Evolutionary conservation across 2,888 invertebrate genomes (phyloP).

Genomic region (Lithodes maja): DNA sequence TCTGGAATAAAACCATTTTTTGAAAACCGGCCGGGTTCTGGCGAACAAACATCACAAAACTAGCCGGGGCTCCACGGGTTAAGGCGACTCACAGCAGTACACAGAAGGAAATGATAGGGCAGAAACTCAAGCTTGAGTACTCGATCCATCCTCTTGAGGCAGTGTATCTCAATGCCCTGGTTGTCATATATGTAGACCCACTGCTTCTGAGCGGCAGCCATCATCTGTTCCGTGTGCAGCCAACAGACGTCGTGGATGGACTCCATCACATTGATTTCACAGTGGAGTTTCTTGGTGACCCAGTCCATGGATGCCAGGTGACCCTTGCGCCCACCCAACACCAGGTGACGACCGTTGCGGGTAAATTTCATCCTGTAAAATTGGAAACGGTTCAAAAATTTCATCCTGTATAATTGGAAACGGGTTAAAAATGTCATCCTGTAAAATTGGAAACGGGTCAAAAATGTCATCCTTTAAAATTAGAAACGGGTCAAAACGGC

Average conservation of each 20-base stretch:
- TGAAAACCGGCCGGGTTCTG: no score
- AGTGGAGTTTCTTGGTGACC: slow-evolving; percentile 94
- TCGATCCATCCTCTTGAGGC: slow-evolving; percentile 88
- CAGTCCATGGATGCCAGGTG: slow-evolving; percentile 84
- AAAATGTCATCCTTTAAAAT: no score
- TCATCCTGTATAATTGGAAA: neutral
- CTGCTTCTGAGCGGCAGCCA: slow-evolving; percentile 96
- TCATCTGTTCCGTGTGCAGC: slow-evolving; percentile 97
- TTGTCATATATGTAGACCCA: slow-evolving; percentile 98
- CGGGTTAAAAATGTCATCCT: no score
- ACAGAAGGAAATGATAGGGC: slow-evolving; percentile 96
- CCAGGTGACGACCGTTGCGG: slow-evolving; percentile 27
- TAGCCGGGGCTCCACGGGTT: neutral
- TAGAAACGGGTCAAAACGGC: no score
- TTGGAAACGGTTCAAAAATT: neutral
- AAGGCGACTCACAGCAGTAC: slow-evolving; percentile 82
- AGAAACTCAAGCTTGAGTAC: slow-evolving; percentile 92
- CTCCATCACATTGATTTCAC: slow-evolving; percentile 98
- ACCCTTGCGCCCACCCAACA: slow-evolving; percentile 40
- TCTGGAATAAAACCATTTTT: no score
- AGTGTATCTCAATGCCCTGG: slow-evolving; percentile 97
- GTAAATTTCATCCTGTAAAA: slow-evolving; percentile 31
- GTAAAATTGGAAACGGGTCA: no score
- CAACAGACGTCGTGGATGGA: slow-evolving; percentile 92
- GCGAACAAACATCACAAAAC: no score